Evolutionary conservation across 2,113 vertebrate genomes (phyloP), one percentile per base, ranked within the genome.

Genomic region (Pseudorectes ferrugineus): DNA sequence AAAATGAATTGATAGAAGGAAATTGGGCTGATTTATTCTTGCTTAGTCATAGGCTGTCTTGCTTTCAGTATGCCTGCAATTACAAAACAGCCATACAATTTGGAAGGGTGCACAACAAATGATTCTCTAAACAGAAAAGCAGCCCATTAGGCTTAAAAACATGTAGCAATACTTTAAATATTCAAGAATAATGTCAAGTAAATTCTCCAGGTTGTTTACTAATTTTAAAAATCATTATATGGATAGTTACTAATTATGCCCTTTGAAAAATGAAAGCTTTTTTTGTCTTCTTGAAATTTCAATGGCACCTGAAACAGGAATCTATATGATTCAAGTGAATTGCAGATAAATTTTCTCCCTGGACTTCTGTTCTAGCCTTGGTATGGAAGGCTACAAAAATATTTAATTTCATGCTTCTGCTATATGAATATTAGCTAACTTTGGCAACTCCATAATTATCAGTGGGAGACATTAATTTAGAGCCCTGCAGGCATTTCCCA

Each of bases 11-110:
- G 74, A 73, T 49, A 85, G 55, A 83, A 88, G 17, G 36, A 90
- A 85, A 92, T 18, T 42, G 35, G n/a, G 15, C 5, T 82, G 85
- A 93, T 80, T 85, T 92, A 59, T 90, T 94, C 43, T 63, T 92
- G 92, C 48, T 93, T 94, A 94, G 92, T 88, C 87, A 95, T 48
- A 76, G 74, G 43, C n/a, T 76, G 36, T 54, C 35, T 83, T 90
- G 59, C 38, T 89, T 91, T 83, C 71, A 79, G 22, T n/a, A 70
- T 2, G 9, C 18, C 43, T 89, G 66, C 77, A 87, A 70, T 55
- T 83, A 76, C 10, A 66, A 62, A 95, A 76, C 7, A 91, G 71
- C 5, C 13, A 19, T n/a, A 62, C 26, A n/a, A 10, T 87, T 82
- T 58, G 38, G 26, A 89, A 79, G 17, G 11, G 12, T 43, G 26